phyloP scores from a whole-genome alignment of 2,797 vertebrate genomes.

The Melanotaenia maccullochi region DNA sequence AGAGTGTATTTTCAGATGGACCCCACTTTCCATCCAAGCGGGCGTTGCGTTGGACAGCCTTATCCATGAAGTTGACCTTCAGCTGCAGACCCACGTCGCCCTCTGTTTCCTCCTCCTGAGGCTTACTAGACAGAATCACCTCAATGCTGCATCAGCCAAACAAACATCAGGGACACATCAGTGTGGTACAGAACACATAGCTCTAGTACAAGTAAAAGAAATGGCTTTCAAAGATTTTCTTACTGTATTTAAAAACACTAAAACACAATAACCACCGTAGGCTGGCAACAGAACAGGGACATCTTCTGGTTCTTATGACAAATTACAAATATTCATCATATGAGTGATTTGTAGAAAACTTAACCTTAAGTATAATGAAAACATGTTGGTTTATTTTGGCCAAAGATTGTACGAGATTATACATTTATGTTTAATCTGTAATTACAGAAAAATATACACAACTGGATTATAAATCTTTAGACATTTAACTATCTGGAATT shows the following conservation, averaged over 20 bases:
- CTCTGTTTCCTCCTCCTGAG: constrained; percentile 79
- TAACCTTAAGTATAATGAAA: no score
- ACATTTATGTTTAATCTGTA: no score
- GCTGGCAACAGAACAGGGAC: not conserved
- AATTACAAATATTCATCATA: not conserved
- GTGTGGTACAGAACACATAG: not conserved
- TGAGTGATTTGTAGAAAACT: no score
- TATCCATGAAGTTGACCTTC: constrained; percentile 87
- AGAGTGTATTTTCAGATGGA: constrained; percentile 85
- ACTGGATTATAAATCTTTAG: no score
- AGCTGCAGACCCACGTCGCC: constrained; percentile 88
- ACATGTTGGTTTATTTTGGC: no score
- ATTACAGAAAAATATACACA: no score
- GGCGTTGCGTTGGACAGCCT: constrained; percentile 87
- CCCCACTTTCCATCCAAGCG: constrained; percentile 90
- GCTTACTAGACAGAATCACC: constrained; percentile 83
- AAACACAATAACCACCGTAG: not conserved
- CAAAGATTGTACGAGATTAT: no score
- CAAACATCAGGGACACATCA: not conserved
- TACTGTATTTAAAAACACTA: not conserved
- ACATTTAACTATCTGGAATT: no score
- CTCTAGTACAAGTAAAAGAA: not conserved
- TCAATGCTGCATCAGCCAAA: constrained; percentile 81
- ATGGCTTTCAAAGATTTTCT: not conserved
- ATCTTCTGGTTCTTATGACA: constrained; percentile 4